Evolutionary conservation across 2,113 vertebrate genomes (phyloP).

Genomic region (Helogale parvula): DNA sequence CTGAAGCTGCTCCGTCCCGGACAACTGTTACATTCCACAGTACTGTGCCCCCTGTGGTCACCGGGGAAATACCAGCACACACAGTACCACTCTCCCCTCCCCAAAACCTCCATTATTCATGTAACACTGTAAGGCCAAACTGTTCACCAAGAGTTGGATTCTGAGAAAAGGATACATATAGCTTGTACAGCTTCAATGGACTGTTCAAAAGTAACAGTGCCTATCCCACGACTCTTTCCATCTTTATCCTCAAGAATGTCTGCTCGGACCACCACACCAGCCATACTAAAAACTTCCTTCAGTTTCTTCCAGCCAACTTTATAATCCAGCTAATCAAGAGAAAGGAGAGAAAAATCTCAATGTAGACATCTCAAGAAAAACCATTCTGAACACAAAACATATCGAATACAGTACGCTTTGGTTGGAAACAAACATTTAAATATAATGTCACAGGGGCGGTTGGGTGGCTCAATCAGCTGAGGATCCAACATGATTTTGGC

Average conservation of each 20-base stretch:
- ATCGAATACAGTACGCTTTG: background rate
- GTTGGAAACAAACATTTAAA: background rate
- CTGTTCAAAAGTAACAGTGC: conserved; percentile 97
- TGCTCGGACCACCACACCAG: conserved; percentile 92
- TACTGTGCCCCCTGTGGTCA: background rate
- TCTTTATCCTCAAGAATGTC: conserved; percentile 98
- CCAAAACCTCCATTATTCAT: background rate
- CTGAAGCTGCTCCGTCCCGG: background rate
- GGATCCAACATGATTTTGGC: too few relatives aligned
- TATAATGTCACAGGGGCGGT: background rate
- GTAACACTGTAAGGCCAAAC: background rate
- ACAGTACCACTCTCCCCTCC: background rate
- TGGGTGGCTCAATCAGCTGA: background rate
- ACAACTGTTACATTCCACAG: background rate
- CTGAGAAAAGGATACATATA: conserved; percentile 95
- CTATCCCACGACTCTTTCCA: conserved; percentile 97
- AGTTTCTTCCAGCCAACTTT: conserved; percentile 99
- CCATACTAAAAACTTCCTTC: conserved; percentile 98
- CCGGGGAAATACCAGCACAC: background rate
- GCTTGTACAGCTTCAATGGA: conserved; percentile 98
- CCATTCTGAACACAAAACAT: background rate
- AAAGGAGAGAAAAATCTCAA: conserved; percentile 30
- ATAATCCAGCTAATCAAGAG: conserved; percentile 93
- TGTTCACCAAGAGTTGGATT: background rate
- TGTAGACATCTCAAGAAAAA: background rate